phyloP scores from a whole-genome alignment of 2,888 invertebrate species.

The Machimus rusticus region DNA sequence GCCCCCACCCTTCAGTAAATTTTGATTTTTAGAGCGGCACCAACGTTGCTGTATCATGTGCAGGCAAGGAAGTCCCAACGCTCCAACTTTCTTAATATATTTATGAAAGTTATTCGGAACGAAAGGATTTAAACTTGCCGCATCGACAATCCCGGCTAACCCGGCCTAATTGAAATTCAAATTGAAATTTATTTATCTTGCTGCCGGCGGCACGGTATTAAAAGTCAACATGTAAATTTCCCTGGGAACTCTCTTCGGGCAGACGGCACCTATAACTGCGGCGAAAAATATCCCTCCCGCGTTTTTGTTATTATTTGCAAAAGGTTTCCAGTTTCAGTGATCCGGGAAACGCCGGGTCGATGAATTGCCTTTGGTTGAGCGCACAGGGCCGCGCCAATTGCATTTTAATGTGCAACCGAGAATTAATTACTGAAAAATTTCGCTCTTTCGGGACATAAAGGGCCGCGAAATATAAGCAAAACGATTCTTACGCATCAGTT shows the following conservation, averaged over 20 bases:
- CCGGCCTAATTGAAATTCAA: constrained; percentile 28
- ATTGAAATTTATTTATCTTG: constrained; percentile 36
- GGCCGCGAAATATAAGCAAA: constrained; percentile 4
- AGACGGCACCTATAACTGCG: constrained; percentile 13
- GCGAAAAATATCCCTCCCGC: neutral
- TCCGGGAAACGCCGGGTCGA: constrained; percentile 11
- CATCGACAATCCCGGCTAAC: neutral
- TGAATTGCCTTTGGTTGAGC: constrained; percentile 32
- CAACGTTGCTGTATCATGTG: neutral
- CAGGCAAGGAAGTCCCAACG: neutral
- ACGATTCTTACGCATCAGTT: constrained; percentile 27
- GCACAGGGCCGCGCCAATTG: constrained; percentile 24
- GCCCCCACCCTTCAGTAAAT: neutral
- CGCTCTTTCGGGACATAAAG: constrained; percentile 8
- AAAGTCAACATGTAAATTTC: constrained; percentile 37
- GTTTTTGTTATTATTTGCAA: neutral
- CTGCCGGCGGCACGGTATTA: neutral
- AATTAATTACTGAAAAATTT: constrained; percentile 37
- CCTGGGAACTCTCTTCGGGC: constrained; percentile 1
- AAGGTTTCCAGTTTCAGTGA: neutral
- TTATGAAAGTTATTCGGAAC: constrained; percentile 16
- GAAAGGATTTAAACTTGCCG: constrained; percentile 23
- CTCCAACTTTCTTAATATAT: neutral
- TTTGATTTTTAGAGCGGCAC: neutral
- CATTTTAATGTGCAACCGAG: constrained; percentile 36